phyloP scores from a whole-genome alignment of 2,113 vertebrate species.

The Chrysochloris asiatica region DNA sequence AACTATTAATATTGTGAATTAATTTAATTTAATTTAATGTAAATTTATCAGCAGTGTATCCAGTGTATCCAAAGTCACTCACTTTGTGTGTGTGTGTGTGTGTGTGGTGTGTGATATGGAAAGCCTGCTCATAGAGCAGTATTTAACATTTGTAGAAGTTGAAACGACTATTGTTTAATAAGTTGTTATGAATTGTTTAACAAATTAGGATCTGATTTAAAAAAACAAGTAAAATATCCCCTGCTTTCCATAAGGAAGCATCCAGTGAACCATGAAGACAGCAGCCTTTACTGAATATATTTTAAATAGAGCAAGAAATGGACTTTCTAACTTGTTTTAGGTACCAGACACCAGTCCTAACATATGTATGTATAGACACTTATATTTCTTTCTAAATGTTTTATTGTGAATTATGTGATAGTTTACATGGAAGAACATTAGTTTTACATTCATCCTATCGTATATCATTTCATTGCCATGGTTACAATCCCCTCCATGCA shows the following conservation, averaged over 20 bases:
- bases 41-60: not conserved
- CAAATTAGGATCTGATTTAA: not conserved
- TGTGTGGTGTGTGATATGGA: not conserved
- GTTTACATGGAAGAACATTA: too few relatives aligned
- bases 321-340: not conserved
- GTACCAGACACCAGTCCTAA: not conserved
- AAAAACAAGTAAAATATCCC: not conserved
- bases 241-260: not conserved
- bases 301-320: not conserved
- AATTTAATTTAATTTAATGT: not conserved
- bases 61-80: not conserved
- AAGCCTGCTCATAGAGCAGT: not conserved
- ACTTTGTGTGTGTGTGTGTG: too few relatives aligned
- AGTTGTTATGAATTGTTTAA: not conserved
- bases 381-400: not conserved
- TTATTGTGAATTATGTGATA: too few relatives aligned
- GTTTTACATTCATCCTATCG: too few relatives aligned
- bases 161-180: not conserved
- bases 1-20: not conserved
- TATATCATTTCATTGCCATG: too few relatives aligned
- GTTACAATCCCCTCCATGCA: too few relatives aligned
- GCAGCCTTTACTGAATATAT: not conserved
- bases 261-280: not conserved
- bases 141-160: not conserved
- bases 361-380: not conserved